A percentile compares a stretch with the other conserved stretches of the same genome.
Evolutionary conservation across 1,140 invertebrate genomes (phyloP).

Genomic region (Zaprionus nigranus): DNA sequence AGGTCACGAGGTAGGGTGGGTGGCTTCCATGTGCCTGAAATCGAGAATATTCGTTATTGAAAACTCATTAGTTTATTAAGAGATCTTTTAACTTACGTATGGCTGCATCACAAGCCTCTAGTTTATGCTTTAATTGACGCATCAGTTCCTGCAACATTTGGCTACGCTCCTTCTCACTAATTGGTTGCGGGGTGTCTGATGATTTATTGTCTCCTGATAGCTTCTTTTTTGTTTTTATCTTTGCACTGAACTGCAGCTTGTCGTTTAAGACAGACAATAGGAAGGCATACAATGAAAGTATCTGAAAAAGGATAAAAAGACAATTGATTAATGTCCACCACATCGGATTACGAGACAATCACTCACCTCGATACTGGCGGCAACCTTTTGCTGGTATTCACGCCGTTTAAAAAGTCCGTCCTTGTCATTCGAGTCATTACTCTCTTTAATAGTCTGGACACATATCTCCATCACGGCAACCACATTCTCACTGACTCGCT

Average conservation of each 20-base stretch:
- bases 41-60: neutral
- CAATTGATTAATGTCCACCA: neutral
- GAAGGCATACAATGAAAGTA: constrained; percentile 80
- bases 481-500: constrained; percentile 68
- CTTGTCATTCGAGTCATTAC: constrained; percentile 64
- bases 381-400: constrained; percentile 68
- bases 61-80: neutral
- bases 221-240: constrained; percentile 70
- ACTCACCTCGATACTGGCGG: constrained; percentile 72
- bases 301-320: constrained; percentile 49
- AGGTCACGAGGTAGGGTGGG: constrained; percentile 69
- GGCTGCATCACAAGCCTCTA: constrained; percentile 70
- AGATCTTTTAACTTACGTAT: constrained; percentile 58
- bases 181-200: constrained; percentile 44
- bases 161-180: constrained; percentile 79
- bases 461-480: constrained; percentile 55
- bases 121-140: constrained; percentile 76
- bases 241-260: constrained; percentile 71
- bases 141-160: constrained; percentile 74
- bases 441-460: constrained; percentile 61
- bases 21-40: constrained; percentile 72
- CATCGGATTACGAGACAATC: neutral
- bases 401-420: constrained; percentile 76
- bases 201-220: constrained; percentile 47
- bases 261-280: constrained; percentile 77